Evolutionary conservation across 2,888 invertebrate genomes (phyloP).

Genomic region (Frankliniella fusca): DNA sequence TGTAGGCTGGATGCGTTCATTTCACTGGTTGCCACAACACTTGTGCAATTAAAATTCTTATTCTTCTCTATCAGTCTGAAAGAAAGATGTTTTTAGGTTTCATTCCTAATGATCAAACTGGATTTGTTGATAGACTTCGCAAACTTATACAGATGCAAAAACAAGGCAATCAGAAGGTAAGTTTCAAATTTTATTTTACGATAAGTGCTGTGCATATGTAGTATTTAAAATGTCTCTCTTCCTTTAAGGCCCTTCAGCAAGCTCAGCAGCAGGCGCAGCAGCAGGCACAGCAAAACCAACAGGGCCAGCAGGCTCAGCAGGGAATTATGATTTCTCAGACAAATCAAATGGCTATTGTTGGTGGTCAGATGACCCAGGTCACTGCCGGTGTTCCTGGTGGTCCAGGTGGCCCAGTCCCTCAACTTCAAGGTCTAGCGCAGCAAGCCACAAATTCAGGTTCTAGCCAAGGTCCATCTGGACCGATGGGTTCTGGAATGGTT

Average conservation of each 20-base stretch:
- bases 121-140: slow-evolving; percentile 71
- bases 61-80: slow-evolving; percentile 74
- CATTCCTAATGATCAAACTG: slow-evolving; percentile 81
- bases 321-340: slow-evolving; percentile 9
- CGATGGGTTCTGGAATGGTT: not conserved
- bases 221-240: not conserved
- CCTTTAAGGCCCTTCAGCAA: not conserved
- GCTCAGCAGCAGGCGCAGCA: not conserved
- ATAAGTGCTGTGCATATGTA: not conserved
- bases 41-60: slow-evolving; percentile 80
- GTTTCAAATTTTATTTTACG: too few relatives aligned
- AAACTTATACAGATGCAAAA: not conserved
- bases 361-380: not conserved
- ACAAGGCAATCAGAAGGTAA: slow-evolving; percentile 1
- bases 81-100: slow-evolving; percentile 79
- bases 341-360: slow-evolving; percentile 16
- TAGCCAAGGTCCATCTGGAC: not conserved
- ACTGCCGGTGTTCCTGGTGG: not conserved
- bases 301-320: not conserved
- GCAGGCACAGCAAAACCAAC: not conserved
- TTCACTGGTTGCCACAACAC: slow-evolving; percentile 61
- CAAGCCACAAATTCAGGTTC: not conserved
- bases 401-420: not conserved
- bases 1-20: slow-evolving; percentile 86
- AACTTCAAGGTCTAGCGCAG: not conserved